Percentiles rank a stretch among this genome's conserved stretches.
Conservation (phyloP, 2,888 invertebrate species). For the Eremobia ochroleuca region DNA sequence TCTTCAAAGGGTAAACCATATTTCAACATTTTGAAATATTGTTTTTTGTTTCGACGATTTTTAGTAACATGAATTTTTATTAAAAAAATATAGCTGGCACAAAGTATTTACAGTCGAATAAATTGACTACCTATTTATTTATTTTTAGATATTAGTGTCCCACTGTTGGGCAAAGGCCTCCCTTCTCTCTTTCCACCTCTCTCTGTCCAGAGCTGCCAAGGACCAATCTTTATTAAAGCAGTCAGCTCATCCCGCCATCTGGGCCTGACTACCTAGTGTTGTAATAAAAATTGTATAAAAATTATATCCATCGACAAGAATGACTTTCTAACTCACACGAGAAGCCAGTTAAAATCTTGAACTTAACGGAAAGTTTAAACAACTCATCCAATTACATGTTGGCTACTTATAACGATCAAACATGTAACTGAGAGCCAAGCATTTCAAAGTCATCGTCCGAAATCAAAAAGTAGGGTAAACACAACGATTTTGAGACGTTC, state of each 20-base stretch:
- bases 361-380: slow-evolving; percentile 60
- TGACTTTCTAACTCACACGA: slow-evolving; percentile 37
- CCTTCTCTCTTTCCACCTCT: not conserved
- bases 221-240: not conserved
- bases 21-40: slow-evolving; percentile 4
- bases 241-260: not conserved
- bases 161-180: not conserved
- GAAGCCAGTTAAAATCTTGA: slow-evolving; percentile 19
- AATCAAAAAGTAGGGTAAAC: slow-evolving; percentile 75
- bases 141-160: not conserved
- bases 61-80: not conserved
- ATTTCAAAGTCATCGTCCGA: slow-evolving; percentile 64
- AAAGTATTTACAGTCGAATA: not conserved
- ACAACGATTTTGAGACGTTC: slow-evolving; percentile 72
- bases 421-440: slow-evolving; percentile 55
- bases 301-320: slow-evolving; percentile 4
- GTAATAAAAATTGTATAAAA: not conserved
- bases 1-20: slow-evolving; percentile 9
- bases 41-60: not conserved
- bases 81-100: too few species aligned
- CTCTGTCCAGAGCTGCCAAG: not conserved
- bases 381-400: slow-evolving; percentile 60
- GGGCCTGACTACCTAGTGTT: not conserved
- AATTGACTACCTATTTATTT: not conserved
- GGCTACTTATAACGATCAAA: slow-evolving; percentile 49